A percentile compares a stretch with the other conserved stretches of the same genome.
phyloP scores from a whole-genome alignment of 92 coral and sea anemone species.

The Chrysogorgia sp. region DNA sequence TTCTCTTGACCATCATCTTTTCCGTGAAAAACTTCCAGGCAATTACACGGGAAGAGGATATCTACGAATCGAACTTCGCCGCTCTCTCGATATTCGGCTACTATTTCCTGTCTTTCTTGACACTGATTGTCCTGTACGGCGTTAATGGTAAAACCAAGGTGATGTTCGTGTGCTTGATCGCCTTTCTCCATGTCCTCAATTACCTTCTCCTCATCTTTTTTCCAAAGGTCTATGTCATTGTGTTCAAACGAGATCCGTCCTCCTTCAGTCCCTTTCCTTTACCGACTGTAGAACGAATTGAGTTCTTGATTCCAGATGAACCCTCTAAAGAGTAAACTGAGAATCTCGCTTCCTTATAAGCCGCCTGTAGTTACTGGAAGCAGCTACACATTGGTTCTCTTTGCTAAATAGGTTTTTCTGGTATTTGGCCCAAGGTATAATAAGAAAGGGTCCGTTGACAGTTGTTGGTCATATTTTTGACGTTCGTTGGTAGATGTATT shows the following conservation, averaged over 20 bases:
- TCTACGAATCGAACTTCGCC: constrained; percentile 82
- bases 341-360: too few species aligned
- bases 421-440: too few species aligned
- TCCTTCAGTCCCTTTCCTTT: constrained; percentile 30
- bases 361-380: too few species aligned
- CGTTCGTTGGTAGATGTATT: too few species aligned
- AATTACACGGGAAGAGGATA: constrained; percentile 71
- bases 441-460: too few species aligned
- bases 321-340: too few species aligned
- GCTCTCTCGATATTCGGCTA: constrained; percentile 85
- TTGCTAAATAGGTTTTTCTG: too few species aligned
- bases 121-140: constrained; percentile 70
- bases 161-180: constrained; percentile 57
- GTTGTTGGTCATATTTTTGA: too few species aligned
- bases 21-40: constrained; percentile 77
- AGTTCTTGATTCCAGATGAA: not conserved
- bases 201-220: constrained; percentile 73
- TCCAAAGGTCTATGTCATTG: constrained; percentile 89
- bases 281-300: not conserved
- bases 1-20: constrained; percentile 74
- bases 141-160: constrained; percentile 75
- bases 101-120: constrained; percentile 79
- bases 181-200: constrained; percentile 72
- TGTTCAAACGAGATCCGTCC: constrained; percentile 74
- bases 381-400: too few species aligned